Conservation (phyloP, 2,888 invertebrate genomes). For the Amphipoea lucens region DNA sequence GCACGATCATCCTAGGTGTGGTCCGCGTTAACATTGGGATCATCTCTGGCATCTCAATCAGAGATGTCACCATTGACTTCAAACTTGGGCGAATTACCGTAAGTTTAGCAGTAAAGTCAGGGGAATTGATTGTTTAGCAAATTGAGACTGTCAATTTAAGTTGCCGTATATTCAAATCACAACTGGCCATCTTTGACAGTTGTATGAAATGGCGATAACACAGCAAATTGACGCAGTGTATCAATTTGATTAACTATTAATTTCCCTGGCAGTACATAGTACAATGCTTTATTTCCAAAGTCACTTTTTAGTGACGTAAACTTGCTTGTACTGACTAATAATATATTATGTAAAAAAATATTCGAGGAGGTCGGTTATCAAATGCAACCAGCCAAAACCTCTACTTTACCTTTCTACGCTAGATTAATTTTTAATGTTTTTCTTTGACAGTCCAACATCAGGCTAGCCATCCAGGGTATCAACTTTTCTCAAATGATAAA, state of each 20-base stretch:
- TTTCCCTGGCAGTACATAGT: not conserved
- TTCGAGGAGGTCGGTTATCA: too few species aligned
- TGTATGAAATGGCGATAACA: not conserved
- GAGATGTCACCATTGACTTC: slow-evolving; percentile 69
- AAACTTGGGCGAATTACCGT: slow-evolving; percentile 74
- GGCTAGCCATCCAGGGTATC: slow-evolving; percentile 42
- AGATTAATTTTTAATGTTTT: not conserved
- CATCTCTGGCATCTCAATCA: slow-evolving; percentile 75
- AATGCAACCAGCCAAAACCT: too few species aligned
- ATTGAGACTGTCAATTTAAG: not conserved
- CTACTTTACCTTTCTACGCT: not conserved
- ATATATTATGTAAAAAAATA: too few species aligned
- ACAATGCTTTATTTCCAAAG: not conserved
- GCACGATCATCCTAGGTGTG: slow-evolving; percentile 67
- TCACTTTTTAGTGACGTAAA: not conserved
- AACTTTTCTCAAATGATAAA: slow-evolving; percentile 60
- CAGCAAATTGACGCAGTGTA: not conserved
- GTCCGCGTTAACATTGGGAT: slow-evolving; percentile 71
- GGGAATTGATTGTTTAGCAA: not conserved
- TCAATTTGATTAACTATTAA: not conserved
- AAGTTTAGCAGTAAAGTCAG: slow-evolving; percentile 34
- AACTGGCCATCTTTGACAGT: not conserved
- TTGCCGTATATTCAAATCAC: not conserved
- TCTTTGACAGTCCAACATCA: slow-evolving; percentile 59
- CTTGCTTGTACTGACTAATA: not conserved